Conservation (phyloP, 2,113 vertebrate species). For the Chaetodon auriga region DNA sequence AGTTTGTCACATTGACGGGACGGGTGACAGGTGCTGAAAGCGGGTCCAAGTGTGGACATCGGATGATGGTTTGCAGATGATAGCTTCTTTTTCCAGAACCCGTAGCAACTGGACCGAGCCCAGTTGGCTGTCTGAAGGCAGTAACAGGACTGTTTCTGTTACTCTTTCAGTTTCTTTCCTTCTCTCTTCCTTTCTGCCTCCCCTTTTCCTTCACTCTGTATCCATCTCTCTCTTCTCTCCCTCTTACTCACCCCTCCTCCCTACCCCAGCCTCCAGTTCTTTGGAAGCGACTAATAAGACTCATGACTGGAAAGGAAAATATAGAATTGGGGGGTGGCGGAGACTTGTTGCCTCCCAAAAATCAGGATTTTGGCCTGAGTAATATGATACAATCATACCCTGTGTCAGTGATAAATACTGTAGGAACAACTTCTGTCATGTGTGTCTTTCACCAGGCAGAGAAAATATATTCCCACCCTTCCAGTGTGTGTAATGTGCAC, state of each 20-base stretch:
- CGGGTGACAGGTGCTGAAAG: slow-evolving; percentile 73
- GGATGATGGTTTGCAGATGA: slow-evolving; percentile 78
- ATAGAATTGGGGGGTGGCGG: slow-evolving; percentile 6
- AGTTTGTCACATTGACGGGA: slow-evolving; percentile 71
- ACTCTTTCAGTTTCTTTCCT: slow-evolving; percentile 22
- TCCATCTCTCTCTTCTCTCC: slow-evolving; percentile 21
- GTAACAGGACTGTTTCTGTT: slow-evolving; percentile 52
- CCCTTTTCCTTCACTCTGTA: slow-evolving; percentile 6
- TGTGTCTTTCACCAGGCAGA: slow-evolving; percentile 42
- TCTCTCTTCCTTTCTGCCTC: slow-evolving; percentile 11
- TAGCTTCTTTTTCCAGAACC: slow-evolving; percentile 70
- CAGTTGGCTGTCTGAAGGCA: slow-evolving; percentile 61
- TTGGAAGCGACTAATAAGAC: slow-evolving; percentile 48
- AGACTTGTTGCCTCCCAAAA: slow-evolving; percentile 47
- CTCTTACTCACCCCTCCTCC: background rate
- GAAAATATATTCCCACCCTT: slow-evolving; percentile 39
- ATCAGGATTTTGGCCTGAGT: slow-evolving; percentile 51
- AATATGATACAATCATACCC: slow-evolving; percentile 58
- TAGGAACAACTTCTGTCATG: slow-evolving; percentile 52
- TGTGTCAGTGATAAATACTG: slow-evolving; percentile 54
- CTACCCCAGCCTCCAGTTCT: slow-evolving; percentile 35
- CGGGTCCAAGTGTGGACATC: slow-evolving; percentile 62
- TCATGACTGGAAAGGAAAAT: slow-evolving; percentile 66
- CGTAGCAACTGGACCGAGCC: slow-evolving; percentile 61
- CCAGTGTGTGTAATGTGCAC: slow-evolving; percentile 33